These are phyloP conservation scores for Drosophila elegans DNA, from an alignment of 1,140 invertebrate genomes.

Conservation along the genomic window DNA sequence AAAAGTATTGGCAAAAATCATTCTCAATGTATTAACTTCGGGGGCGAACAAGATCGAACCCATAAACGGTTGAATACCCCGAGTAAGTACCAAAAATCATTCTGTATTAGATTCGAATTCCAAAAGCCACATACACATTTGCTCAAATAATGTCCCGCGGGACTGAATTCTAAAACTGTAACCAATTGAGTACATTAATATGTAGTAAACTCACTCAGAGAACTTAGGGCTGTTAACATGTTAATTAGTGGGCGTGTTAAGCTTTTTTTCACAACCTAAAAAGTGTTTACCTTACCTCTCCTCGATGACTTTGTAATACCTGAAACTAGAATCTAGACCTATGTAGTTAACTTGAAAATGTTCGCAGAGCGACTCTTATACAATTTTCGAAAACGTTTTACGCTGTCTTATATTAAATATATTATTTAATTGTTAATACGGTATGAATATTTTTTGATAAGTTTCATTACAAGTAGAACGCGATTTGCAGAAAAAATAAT, in stretches of 20 bases:
- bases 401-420: slow-evolving; percentile 61
- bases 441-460: slow-evolving; percentile 39
- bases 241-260: slow-evolving; percentile 73
- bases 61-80: neutral
- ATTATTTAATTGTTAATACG: slow-evolving; percentile 47
- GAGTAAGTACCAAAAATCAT: neutral
- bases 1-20: slow-evolving; percentile 53
- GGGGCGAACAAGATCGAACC: slow-evolving; percentile 15
- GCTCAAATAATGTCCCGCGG: slow-evolving; percentile 39
- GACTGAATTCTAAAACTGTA: slow-evolving; percentile 39
- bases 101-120: slow-evolving; percentile 60
- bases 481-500: slow-evolving; percentile 48
- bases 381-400: slow-evolving; percentile 38
- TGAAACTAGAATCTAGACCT: slow-evolving; percentile 50
- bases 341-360: slow-evolving; percentile 43
- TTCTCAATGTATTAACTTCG: slow-evolving; percentile 44
- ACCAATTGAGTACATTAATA: slow-evolving; percentile 37
- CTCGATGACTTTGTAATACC: slow-evolving; percentile 41
- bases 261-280: slow-evolving; percentile 47
- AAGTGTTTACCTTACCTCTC: slow-evolving; percentile 26
- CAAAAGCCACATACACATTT: slow-evolving; percentile 28
- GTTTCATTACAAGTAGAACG: slow-evolving; percentile 6
- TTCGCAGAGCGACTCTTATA: slow-evolving; percentile 59
- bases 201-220: slow-evolving; percentile 76
- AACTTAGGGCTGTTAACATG: slow-evolving; percentile 78